Evolutionary conservation across 2,797 vertebrate species (phyloP), one percentile per base, ranked within the genome.

Genomic region (Ambastaia sidthimunki): DNA sequence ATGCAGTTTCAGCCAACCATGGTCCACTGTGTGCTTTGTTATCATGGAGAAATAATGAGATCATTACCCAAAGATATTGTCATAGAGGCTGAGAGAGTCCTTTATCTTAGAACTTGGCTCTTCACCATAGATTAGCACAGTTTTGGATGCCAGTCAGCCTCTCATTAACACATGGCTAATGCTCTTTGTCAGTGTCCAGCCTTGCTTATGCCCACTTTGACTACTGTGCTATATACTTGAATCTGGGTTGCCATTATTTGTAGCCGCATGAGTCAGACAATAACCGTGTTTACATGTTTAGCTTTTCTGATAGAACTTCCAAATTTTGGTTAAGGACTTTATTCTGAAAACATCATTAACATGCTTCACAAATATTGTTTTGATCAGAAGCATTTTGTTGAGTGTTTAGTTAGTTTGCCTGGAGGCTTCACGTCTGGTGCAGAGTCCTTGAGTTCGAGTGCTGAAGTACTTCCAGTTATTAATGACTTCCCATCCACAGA

Each of bases 81-180:
- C 44, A 80, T 65, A 3, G 31, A 52, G 74, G 19, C 52, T 66
- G 23, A 83, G 52, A 81, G 78, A 81, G 68, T 37, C 28, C 55
- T 82, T 71, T 86, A 79, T 82, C 72, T 76, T 48, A n/a, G 4
- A 59, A 55, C 12, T 31, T 86, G 76, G 78, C 78, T 48, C 48
- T 57, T 71, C n/a, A 59, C 47, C 25, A 48, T 19, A 48, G 72
- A 82, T 82, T 76, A 82, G 80, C 16, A 19, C 37, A 63, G 67
- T 81, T 80, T 77, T 81, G 76, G 68, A 78, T 50, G 52, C 69
- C 23, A 10, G 50, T 77, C 71, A 63, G 44, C 23, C 52, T 81
- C 81, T 80, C 78, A 80, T 80, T 81, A 82, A 28, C 23, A 71
- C 59, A 68, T 62, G 41, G 57, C 70, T 62, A 71, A 79, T 76